These are phyloP conservation scores for Hypolimnas misippus DNA, from an alignment of 2,888 invertebrate genomes.

Conservation along the genomic window DNA sequence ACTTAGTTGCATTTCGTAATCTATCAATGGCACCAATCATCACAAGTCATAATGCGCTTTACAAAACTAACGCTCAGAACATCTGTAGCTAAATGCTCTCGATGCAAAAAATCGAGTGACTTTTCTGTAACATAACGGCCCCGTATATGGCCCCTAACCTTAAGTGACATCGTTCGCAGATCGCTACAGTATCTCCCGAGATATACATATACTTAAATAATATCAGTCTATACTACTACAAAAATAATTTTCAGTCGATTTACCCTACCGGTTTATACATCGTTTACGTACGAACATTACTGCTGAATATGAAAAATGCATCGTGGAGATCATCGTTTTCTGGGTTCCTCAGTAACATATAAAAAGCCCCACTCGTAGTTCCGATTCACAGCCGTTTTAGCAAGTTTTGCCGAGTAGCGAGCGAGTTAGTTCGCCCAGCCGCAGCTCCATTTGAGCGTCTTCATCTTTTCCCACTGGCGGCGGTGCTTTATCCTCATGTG, in stretches of 20 bases:
- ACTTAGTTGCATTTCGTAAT: constrained; percentile 73
- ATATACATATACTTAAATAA: constrained; percentile 64
- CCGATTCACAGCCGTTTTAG: constrained; percentile 51
- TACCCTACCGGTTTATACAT: constrained; percentile 74
- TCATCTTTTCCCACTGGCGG: constrained; percentile 92
- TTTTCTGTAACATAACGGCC: constrained; percentile 15
- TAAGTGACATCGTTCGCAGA: constrained; percentile 9
- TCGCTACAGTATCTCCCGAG: constrained; percentile 45
- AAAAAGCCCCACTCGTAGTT: constrained; percentile 49
- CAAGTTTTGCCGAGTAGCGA: constrained; percentile 35
- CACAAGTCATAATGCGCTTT: constrained; percentile 82
- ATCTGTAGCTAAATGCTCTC: constrained; percentile 38
- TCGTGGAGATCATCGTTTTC: constrained; percentile 70
- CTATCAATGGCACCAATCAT: constrained; percentile 84
- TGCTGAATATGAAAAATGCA: constrained; percentile 70
- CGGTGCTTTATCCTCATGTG: constrained; percentile 94
- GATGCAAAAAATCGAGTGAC: constrained; percentile 10
- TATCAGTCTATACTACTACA: constrained; percentile 84
- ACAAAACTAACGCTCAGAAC: constrained; percentile 48
- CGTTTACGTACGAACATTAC: constrained; percentile 54
- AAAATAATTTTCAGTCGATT: constrained; percentile 84
- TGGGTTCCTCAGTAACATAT: constrained; percentile 47
- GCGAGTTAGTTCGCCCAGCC: constrained; percentile 72
- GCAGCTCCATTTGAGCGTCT: constrained; percentile 90
- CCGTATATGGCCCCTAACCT: constrained; percentile 4